Base-by-base conservation (phyloP, 2,888 invertebrate genomes). In the Maniola hyperantus region DNA sequence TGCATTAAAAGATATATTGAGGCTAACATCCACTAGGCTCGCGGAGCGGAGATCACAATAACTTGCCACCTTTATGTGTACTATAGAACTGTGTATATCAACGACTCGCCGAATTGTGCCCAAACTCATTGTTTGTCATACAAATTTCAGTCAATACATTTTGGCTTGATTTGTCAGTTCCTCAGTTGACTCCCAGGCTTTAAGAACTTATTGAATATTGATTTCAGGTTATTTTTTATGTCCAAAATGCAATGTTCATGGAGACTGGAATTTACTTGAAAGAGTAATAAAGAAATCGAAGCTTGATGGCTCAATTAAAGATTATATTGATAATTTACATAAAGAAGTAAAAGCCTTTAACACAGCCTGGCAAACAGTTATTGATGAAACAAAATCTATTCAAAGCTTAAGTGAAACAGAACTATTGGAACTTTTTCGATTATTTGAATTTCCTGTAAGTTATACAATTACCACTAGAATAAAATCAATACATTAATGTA, bases 191-290 rank as follows among this genome's bases (percentile, higher is more conserved):
- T 26, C 26, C 26, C 26, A 26, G 26, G 26, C n/a, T 26, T 34
- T 36, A 36, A 36, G 11, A 5, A 5, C 2, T 42, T 13, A 18
- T 15, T 26, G 1, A 26, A 62, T 64, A 64, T 33, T 64, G 33
- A 50, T 88, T 92, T 8, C 80, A 96, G 96, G 96, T 62, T 94
- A 94, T 75, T 96, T 96, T 78, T 79, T 94, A 59, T 97, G 97
- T 77, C 93, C 95, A 33, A 93, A 89, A 71, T 96, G 96, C 78
- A 94, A 94, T 80, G 84, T 93, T n/a, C 93, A 92, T 69, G 95
- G 96, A 4, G 91, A 94, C 33, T 95, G 96, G 94, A 91, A 84
- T 76, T 88, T 87, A 73, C 84, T 95, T 58, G 93, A 95, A 76
- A 89, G 91, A 70, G 82, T 93, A 65, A 78, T 95, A 1, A 91